Evolutionary conservation across 2,797 vertebrate genomes (phyloP).

Genomic region (Florisuga fusca): DNA sequence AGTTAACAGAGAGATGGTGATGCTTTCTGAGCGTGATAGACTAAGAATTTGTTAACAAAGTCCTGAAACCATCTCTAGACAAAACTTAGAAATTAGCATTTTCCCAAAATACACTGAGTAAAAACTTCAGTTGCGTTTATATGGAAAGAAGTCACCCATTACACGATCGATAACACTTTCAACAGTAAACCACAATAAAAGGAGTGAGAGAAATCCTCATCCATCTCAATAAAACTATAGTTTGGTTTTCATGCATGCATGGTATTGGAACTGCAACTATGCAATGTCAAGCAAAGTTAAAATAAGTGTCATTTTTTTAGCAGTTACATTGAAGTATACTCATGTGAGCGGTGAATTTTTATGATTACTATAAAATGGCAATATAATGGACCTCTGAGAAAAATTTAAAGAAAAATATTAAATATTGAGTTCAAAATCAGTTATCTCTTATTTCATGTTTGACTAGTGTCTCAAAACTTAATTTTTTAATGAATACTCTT

Average conservation of each 20-base stretch:
- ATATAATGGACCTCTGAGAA: not conserved
- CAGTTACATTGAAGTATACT: not conserved
- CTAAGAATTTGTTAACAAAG: not conserved
- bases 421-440: not conserved
- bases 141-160: not conserved
- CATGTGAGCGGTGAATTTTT: not conserved
- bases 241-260: not conserved
- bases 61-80: not conserved
- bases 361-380: not conserved
- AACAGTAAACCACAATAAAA: not conserved
- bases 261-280: not conserved
- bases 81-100: not conserved
- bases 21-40: not conserved
- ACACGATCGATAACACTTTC: not conserved
- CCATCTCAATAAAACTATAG: not conserved
- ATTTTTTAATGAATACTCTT: not conserved
- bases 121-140: not conserved
- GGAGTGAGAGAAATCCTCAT: rapidly evolving
- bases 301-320: not conserved
- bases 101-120: not conserved
- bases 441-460: not conserved
- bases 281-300: rapidly evolving
- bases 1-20: not conserved
- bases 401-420: not conserved
- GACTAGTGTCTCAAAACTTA: not conserved